A percentile compares a stretch with the other conserved stretches of the same genome.
phyloP scores from a whole-genome alignment of 2,888 invertebrate genomes.

The Bellardia bayeri region DNA sequence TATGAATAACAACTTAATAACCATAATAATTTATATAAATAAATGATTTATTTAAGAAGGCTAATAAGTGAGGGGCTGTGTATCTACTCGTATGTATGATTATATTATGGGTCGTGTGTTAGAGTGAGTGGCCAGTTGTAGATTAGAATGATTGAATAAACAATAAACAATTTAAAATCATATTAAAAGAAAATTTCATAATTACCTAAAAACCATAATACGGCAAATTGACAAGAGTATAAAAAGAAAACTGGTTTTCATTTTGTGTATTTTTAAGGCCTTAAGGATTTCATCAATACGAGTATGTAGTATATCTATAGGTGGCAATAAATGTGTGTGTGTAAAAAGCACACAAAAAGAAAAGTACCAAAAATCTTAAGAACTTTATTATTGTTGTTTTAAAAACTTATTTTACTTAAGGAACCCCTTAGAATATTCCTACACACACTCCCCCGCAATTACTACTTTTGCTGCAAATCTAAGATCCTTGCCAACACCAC shows the following conservation, averaged over 20 bases:
- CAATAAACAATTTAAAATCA: conserved; percentile 70
- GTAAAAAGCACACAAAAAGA: conserved; percentile 33
- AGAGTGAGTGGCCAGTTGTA: conserved; percentile 50
- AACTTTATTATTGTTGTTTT: conserved; percentile 66
- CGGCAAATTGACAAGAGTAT: conserved; percentile 33
- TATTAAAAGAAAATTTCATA: conserved; percentile 61
- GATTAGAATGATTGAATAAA: conserved; percentile 70
- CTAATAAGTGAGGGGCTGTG: not conserved
- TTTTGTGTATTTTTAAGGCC: conserved; percentile 26
- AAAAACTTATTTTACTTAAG: conserved; percentile 61
- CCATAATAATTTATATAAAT: conserved; percentile 43
- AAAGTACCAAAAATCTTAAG: conserved; percentile 50
- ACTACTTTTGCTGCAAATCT: not conserved
- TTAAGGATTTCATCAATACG: conserved; percentile 3
- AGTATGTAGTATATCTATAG: not conserved
- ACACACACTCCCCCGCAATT: not conserved
- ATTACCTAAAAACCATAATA: conserved; percentile 67
- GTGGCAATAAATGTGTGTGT: not conserved
- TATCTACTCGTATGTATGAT: not conserved
- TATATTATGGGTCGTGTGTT: not conserved
- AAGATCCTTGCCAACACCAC: not conserved
- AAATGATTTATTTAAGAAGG: conserved; percentile 57
- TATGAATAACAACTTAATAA: conserved; percentile 48
- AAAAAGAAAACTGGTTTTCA: not conserved
- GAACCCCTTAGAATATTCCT: conserved; percentile 2